Evolutionary conservation across 2,888 invertebrate species (phyloP).

Genomic region (Trimorus sp.): DNA sequence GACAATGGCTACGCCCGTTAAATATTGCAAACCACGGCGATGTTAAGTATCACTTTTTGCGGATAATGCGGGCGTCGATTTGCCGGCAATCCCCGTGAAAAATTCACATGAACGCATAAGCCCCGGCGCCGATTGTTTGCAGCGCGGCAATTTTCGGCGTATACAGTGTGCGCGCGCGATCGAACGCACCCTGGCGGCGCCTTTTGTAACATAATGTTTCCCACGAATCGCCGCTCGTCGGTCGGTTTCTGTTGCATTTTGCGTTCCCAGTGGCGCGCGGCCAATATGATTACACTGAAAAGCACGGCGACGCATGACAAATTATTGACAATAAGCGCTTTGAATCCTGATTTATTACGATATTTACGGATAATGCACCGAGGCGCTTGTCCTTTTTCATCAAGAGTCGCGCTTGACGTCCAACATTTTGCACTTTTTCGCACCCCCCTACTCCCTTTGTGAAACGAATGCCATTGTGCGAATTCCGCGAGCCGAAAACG

Average conservation of each 20-base stretch:
- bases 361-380: slow-evolving; percentile 17
- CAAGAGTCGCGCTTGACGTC: no score
- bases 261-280: slow-evolving; percentile 36
- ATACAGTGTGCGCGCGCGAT: slow-evolving; percentile 67
- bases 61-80: slow-evolving; percentile 25
- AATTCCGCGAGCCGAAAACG: no score
- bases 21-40: slow-evolving; percentile 19
- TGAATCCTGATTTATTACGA: slow-evolving; percentile 23
- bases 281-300: slow-evolving; percentile 45
- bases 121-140: slow-evolving; percentile 68
- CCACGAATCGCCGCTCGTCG: slow-evolving; percentile 25
- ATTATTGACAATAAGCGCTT: slow-evolving; percentile 37
- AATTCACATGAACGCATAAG: slow-evolving; percentile 31
- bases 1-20: slow-evolving; percentile 16
- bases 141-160: slow-evolving; percentile 71
- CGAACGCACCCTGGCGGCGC: slow-evolving; percentile 69
- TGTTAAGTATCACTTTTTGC: slow-evolving; percentile 26
- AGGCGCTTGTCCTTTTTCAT: neutral
- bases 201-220: slow-evolving; percentile 72
- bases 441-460: no score
- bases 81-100: slow-evolving; percentile 22
- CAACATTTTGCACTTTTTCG: neutral
- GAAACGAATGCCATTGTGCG: no score
- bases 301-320: slow-evolving; percentile 35
- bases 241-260: slow-evolving; percentile 30